Evolutionary conservation across 2,888 invertebrate genomes (phyloP).

Genomic region (Drosophila sordidula): DNA sequence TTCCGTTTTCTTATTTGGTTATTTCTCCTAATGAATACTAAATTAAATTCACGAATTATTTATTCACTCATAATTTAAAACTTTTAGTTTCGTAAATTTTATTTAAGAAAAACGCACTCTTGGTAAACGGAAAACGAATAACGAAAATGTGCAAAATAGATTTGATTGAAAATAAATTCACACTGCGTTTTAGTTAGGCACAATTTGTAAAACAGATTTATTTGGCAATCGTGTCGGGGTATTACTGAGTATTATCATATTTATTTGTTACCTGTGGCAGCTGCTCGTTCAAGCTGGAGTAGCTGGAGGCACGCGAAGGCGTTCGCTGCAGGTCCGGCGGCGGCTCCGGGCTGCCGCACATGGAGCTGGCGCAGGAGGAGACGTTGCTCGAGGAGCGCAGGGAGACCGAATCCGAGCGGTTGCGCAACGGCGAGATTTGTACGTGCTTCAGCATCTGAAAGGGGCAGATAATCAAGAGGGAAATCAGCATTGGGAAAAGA

Average conservation of each 20-base stretch:
- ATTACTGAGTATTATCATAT: background rate
- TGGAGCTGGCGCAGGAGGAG: slow-evolving; percentile 87
- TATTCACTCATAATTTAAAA: too few relatives aligned
- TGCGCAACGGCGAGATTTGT: slow-evolving; percentile 94
- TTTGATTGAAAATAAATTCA: too few relatives aligned
- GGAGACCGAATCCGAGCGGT: slow-evolving; percentile 93
- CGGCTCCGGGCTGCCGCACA: slow-evolving; percentile 89
- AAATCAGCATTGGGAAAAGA: background rate
- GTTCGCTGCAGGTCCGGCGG: slow-evolving; percentile 86
- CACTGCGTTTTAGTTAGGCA: too few relatives aligned
- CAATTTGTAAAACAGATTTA: too few relatives aligned
- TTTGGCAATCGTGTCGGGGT: too few relatives aligned
- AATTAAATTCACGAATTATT: too few relatives aligned
- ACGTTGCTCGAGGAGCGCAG: slow-evolving; percentile 87
- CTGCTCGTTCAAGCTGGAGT: slow-evolving; percentile 87
- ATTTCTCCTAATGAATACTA: too few relatives aligned
- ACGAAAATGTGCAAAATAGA: too few relatives aligned
- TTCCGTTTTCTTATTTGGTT: too few relatives aligned
- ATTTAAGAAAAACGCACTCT: too few relatives aligned
- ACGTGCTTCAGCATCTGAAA: slow-evolving; percentile 94
- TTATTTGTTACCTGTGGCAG: slow-evolving; percentile 85
- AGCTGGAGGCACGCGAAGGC: slow-evolving; percentile 90
- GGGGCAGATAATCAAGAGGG: background rate
- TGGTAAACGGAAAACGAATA: too few relatives aligned
- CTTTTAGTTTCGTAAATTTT: too few relatives aligned